Evolutionary conservation across 1,140 invertebrate species (phyloP), one percentile per base, ranked within the genome.

Genomic region (Anadara kagoshimensis): DNA sequence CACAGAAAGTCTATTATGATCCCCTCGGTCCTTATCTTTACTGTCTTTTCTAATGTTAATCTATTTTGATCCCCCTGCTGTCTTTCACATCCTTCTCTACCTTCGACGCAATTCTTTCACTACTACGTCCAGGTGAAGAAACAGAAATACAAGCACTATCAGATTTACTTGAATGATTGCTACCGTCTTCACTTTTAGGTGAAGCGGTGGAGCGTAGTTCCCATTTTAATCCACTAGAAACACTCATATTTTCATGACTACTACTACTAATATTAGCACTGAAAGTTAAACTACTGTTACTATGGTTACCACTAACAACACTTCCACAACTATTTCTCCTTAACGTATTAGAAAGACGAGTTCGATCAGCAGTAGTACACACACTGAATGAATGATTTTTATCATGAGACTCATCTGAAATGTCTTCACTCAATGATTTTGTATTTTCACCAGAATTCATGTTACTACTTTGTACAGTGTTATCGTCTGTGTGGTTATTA

Each of bases 61-160:
- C 29, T 36, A 87, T 88, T 58, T 85, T 86, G 49, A 91, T 92
- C 68, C 20, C 24, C 20, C 18, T 58, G 14, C 51, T 20, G 16
- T 63, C 61, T 26, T 22, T 53, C 5, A 41, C 20, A 22, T 24
- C 36, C 10, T 45, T 51, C n/a, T 12, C 1, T 47, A 65, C 3
- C 22, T 65, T 47, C 2, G 24, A 5, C n/a, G 20, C 29, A 36
- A 36, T 36, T 36, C 29, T 36, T 36, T 66, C 41, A 53, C 49
- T 18, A 45, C 18, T 61, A 36, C 58, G 43, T 56, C 18, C n/a
- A 44, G 72, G 66, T 16, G 72, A 78, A 24, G 63, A 58, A 14
- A 58, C 53, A 45, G 63, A 59, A 3, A 36, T 36, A 36, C 29
- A 36, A 53, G 58, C 62, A 53, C 49, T 63, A 10, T 72, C 73